These are phyloP conservation scores for Lichenostomus cassidix DNA, from an alignment of 2,113 vertebrate species.

Conservation along the genomic window DNA sequence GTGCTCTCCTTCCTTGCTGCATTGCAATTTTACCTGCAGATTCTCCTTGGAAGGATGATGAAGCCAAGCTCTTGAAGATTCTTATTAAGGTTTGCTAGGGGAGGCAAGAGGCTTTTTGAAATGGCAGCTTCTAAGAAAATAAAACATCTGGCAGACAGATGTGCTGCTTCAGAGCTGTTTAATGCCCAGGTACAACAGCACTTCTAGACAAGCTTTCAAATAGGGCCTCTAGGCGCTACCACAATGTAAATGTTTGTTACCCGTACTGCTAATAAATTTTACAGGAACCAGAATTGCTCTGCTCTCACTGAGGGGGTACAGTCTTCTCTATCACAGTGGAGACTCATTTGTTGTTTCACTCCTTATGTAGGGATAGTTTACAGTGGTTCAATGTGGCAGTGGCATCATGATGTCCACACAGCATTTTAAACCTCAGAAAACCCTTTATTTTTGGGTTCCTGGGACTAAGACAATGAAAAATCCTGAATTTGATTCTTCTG, in stretches of 20 bases:
- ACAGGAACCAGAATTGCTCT: not conserved
- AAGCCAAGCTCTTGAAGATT: not conserved
- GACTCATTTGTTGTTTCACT: not conserved
- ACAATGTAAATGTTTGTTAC: conserved; percentile 31
- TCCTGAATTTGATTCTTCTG: not conserved
- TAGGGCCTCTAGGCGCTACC: not conserved
- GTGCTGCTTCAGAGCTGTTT: conserved; percentile 9
- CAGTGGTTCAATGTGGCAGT: not conserved
- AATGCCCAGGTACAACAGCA: conserved; percentile 47
- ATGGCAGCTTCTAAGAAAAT: not conserved
- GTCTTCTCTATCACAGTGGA: not conserved
- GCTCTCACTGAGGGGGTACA: not conserved
- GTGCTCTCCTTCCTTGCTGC: not conserved
- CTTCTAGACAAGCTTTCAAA: conserved; percentile 21
- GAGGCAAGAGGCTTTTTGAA: not conserved
- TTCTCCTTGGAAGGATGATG: not conserved
- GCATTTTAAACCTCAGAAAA: not conserved
- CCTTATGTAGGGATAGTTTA: not conserved
- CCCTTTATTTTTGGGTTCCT: not conserved
- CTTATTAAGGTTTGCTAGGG: not conserved
- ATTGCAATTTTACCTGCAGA: not conserved
- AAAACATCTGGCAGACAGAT: conserved; percentile 51
- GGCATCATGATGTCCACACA: not conserved
- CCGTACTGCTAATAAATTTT: not conserved
- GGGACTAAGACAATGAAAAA: not conserved